Base-by-base conservation (phyloP, 2,113 vertebrate genomes). In the Natator depressus region DNA sequence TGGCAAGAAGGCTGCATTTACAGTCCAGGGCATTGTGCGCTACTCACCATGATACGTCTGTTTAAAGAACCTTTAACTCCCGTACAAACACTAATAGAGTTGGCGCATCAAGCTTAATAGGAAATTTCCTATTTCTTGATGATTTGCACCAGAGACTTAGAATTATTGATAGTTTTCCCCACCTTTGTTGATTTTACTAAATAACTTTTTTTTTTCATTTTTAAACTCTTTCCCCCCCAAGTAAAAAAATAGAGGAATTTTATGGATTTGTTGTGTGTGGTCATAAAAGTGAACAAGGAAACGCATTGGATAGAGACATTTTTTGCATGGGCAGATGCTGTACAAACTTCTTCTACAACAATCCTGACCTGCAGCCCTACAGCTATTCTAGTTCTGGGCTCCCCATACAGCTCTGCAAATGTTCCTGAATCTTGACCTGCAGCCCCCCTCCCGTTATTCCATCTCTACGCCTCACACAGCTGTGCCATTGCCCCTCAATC, bases 271-370 rank as follows among this genome's bases (percentile, higher is more conserved):
- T 47, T 47, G 42, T 47, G 35, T 14, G 25, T 78, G 42, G 42
- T 29, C 42, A 47, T 55, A 76, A 96, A 94, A 95, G n/a, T 87
- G 94, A 93, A 96, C n/a, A 20, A 97, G 75, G 8, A 65, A 86
- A 96, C 90, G 47, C 81, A 83, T 49, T 78, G 50, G 9, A 78
- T 54, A 65, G 49, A 31, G 53, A 84, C 53, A 54, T 6, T 54
- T 82, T 53, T 95, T 87, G 16, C 59, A 54, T 14, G 54, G 85
- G 79, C 53, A 88, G 83, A 57, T 82, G 89, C 46, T 94, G 89
- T 95, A 81, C 27, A 85, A 24, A 46, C 38, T 78, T 85, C 54
- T 92, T 13, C 19, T 57, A 2, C 12, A 10, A 25, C 17, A 19
- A 8, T 87, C 51, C 65, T 38, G 65, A 72, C 8, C 17, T 19